Evolutionary conservation across 2,113 vertebrate genomes (phyloP).

Genomic region (Octodon degus): DNA sequence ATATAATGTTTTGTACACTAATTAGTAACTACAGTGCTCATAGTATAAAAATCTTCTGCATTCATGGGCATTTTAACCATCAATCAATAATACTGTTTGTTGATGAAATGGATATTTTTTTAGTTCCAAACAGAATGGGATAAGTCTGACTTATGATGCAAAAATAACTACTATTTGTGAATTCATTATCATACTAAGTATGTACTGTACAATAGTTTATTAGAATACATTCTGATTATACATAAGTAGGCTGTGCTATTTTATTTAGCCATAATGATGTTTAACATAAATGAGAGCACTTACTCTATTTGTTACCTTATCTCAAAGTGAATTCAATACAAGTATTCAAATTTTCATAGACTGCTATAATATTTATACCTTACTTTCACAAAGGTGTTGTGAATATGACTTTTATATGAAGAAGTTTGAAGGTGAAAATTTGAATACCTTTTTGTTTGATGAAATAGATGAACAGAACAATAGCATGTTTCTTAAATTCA

Average conservation of each 20-base stretch:
- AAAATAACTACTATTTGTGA: neutral
- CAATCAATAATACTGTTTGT: neutral
- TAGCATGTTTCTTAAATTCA: neutral
- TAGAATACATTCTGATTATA: neutral
- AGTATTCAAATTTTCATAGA: neutral
- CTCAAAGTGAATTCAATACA: neutral
- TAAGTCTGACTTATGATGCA: neutral
- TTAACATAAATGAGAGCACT: neutral
- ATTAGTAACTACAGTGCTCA: neutral
- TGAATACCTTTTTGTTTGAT: neutral
- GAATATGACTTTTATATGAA: neutral
- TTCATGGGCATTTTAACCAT: neutral
- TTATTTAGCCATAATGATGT: neutral
- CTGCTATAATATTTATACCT: neutral
- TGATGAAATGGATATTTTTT: neutral
- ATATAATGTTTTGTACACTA: neutral
- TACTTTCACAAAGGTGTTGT: neutral
- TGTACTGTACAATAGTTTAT: neutral
- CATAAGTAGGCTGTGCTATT: neutral
- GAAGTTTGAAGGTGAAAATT: neutral
- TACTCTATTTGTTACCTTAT: neutral
- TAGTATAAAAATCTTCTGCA: neutral
- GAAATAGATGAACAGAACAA: neutral
- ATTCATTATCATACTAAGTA: neutral
- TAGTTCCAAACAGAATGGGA: neutral